Evolutionary conservation across 2,888 invertebrate genomes (phyloP).

Genomic region (Deilephila elpenor): DNA sequence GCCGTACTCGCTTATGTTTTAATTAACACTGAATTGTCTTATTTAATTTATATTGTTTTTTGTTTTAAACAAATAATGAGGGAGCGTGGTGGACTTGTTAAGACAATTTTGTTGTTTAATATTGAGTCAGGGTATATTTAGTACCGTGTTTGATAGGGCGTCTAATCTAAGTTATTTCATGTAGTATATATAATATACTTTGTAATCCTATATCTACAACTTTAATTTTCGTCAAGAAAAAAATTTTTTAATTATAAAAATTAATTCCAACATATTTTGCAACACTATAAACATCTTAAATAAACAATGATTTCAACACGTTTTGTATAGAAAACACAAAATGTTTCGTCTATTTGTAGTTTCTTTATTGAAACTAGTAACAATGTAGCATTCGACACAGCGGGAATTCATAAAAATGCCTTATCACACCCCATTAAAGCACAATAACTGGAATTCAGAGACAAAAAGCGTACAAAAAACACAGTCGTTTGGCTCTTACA

Average conservation of each 20-base stretch:
- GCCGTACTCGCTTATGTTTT: conserved; percentile 3
- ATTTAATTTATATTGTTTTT: not conserved
- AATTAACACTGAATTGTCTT: not conserved
- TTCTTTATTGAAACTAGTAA: conserved; percentile 38
- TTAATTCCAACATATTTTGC: not conserved
- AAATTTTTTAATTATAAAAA: too few species aligned
- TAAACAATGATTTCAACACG: not conserved
- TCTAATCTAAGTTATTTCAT: too few species aligned
- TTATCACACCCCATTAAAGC: conserved; percentile 67
- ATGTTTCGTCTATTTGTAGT: conserved; percentile 28
- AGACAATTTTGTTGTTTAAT: too few species aligned
- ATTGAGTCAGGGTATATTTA: too few species aligned
- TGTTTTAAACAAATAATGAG: too few species aligned
- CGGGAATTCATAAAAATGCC: conserved; percentile 61
- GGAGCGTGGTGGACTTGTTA: too few species aligned
- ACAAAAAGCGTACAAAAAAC: conserved; percentile 51
- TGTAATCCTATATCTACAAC: too few species aligned
- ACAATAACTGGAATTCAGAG: conserved; percentile 58
- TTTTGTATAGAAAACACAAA: conserved; percentile 33
- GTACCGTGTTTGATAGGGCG: too few species aligned
- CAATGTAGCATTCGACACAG: conserved; percentile 43
- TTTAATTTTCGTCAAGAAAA: too few species aligned
- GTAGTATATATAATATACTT: too few species aligned
- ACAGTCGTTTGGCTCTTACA: conserved; percentile 45
- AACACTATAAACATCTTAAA: not conserved